Base-by-base conservation (phyloP, 2,113 vertebrate genomes). In the Cricetomys ansorgei region DNA sequence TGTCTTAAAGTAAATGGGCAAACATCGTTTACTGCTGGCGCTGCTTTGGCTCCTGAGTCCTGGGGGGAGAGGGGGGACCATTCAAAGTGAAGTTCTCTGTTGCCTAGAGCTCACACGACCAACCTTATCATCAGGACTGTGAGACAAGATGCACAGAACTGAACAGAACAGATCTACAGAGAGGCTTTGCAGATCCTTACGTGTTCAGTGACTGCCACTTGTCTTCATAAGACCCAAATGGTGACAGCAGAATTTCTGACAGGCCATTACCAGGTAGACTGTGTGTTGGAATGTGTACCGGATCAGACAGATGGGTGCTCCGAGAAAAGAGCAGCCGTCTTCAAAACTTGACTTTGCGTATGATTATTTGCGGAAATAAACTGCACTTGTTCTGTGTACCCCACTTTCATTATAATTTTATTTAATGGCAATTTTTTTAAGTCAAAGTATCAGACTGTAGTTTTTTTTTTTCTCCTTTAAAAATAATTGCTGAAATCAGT, bases 1-100 rank as follows among this genome's bases (percentile, higher is more conserved):
- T 97, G 8, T 98, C 97, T 98, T 97, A 98, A 97, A 98, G 93
- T 96, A 95, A 97, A 98, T 72, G 95, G 95, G 96, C 97, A 98
- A 98, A 96, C 96, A 94, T 95, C 84, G 94, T 95, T 98, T 98
- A 96, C 91, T 87, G 57, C 76, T 95, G 94, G 96, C 90, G 0
- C 97, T 95, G 97, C 95, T 96, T 96, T 85, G 96, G 92, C 88
- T 97, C 95, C 89, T 43, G 34, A 69, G 27, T n/a, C 7, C 7
- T 15, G 50, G 64, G 43, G 19, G 65, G 96, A 59, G 29, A 45
- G 96, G 96, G 92, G 77, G 75, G 88, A 31, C 77, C 96, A 96
- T 97, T 93, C 92, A 40, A 76, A 97, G 94, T 91, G 96, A 75
- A 92, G 85, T 81, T 87, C 90, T 86, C 70, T 11, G 25, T 65